A percentile compares a stretch with the other conserved stretches of the same genome.
Conservation (phyloP, 2,113 vertebrate genomes). For the Oreochromis tanganicae region DNA sequence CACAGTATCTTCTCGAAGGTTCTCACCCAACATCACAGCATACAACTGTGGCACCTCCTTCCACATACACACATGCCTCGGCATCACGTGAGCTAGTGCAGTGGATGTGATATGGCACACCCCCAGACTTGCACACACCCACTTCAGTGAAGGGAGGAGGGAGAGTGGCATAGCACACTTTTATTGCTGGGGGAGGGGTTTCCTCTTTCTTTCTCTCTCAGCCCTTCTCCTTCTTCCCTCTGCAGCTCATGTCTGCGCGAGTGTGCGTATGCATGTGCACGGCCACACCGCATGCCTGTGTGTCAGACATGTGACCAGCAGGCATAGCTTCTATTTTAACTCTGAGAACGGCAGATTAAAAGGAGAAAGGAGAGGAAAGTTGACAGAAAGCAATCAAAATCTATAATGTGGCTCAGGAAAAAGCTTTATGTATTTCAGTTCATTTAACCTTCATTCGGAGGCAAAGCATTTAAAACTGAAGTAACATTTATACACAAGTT, state of each 20-base stretch:
- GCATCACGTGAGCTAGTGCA: conserved; percentile 49
- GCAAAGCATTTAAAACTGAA: not conserved
- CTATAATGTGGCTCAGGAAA: not conserved
- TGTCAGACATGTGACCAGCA: conserved; percentile 69
- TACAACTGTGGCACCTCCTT: not conserved
- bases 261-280: conserved; percentile 22
- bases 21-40: not conserved
- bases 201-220: not conserved
- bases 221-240: not conserved
- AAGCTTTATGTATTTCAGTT: not conserved
- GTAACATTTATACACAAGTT: not conserved
- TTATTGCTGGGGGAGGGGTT: conserved; percentile 27
- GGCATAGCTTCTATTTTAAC: conserved; percentile 72
- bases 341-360: conserved; percentile 16
- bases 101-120: conserved; percentile 66
- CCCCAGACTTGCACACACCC: conserved; percentile 52
- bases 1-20: not conserved
- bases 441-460: not conserved
- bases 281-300: conserved; percentile 61
- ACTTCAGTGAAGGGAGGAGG: conserved; percentile 1
- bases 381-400: not conserved
- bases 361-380: not conserved
- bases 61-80: not conserved
- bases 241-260: conserved; percentile 32
- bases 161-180: not conserved